These are phyloP conservation scores for Cochlearius cochlearius DNA, from an alignment of 2,113 vertebrate genomes.

Conservation along the genomic window DNA sequence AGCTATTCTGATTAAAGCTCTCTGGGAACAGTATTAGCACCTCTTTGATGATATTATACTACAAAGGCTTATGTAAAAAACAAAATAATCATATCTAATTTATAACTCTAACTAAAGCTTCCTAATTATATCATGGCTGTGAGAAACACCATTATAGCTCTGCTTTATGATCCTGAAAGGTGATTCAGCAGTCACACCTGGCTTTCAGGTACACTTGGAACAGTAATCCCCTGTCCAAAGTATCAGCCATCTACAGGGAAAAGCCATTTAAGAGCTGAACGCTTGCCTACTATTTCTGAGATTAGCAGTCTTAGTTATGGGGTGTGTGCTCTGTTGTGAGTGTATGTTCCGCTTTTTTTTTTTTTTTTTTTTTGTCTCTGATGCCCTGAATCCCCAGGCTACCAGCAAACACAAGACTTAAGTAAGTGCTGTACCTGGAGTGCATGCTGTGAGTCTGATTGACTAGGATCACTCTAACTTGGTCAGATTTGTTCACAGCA, in stretches of 20 bases:
- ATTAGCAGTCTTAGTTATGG: background rate
- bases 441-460: background rate
- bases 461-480: background rate
- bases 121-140: background rate
- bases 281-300: background rate
- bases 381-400: background rate
- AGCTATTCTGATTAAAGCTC: background rate
- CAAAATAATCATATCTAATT: background rate
- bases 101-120: background rate
- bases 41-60: background rate
- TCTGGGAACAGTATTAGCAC: background rate
- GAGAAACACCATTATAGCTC: background rate
- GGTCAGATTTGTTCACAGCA: background rate
- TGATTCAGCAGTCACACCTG: background rate
- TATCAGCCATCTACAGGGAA: background rate
- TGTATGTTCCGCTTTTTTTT: background rate
- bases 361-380: background rate
- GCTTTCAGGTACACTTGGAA: background rate
- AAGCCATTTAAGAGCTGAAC: background rate
- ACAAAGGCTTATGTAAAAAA: background rate
- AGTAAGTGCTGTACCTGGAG: background rate
- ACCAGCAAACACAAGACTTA: background rate
- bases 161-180: background rate
- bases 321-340: background rate
- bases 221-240: background rate